Percentiles rank a stretch among this genome's conserved stretches.
Conservation (phyloP, 2,797 vertebrate genomes). For the Anableps anableps region DNA sequence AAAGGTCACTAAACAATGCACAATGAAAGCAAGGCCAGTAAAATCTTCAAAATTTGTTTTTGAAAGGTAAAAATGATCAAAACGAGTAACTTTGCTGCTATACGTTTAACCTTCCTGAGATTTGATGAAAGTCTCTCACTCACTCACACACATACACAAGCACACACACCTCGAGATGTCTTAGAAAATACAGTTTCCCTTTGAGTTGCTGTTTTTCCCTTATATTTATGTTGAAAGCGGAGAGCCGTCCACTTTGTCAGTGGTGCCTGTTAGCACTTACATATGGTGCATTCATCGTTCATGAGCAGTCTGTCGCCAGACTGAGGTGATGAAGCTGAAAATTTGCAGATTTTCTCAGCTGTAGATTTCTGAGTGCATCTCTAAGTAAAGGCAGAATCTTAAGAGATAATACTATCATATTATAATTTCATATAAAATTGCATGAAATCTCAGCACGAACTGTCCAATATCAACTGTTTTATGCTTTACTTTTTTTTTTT, state of each 20-base stretch:
- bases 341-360: neutral
- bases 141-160: too few relatives aligned
- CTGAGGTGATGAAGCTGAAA: neutral
- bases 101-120: neutral
- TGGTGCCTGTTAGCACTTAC: neutral
- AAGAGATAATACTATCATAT: neutral
- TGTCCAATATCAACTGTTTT: neutral
- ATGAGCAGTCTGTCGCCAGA: neutral
- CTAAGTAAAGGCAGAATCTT: neutral
- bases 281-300: neutral
- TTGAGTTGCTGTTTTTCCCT: too few relatives aligned
- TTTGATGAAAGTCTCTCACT: neutral
- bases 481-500: neutral
- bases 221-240: too few relatives aligned
- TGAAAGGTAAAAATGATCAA: neutral
- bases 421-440: neutral
- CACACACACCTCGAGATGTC: too few relatives aligned
- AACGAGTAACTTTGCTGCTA: neutral
- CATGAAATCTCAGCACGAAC: neutral
- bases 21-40: too few relatives aligned
- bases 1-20: neutral
- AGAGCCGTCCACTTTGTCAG: neutral
- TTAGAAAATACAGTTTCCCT: too few relatives aligned
- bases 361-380: neutral
- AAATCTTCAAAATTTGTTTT: neutral